Base-by-base conservation (phyloP, 2,888 invertebrate genomes). In the Incurvaria masculella region DNA sequence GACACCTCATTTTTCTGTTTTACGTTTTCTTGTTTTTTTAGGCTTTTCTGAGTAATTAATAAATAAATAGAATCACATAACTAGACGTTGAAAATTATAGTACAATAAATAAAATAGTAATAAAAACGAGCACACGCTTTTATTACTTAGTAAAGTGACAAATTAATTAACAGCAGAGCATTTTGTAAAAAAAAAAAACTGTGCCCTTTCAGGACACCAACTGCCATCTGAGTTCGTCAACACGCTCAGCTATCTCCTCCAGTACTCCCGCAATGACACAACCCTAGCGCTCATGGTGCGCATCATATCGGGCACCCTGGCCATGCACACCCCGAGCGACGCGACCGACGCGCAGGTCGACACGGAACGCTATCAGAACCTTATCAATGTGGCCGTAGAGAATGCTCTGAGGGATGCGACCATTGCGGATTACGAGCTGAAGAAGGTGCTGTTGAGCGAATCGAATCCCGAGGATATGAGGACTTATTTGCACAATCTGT, bases 211-310 rank as follows among this genome's bases (percentile, higher is more conserved):
- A 72, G 86, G 86, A 52, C 81, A 81, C 56, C 80, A 79, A 47
- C 80, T 83, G 54, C 81, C 84, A 1, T 81, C 84, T 1, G 79
- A 84, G 51, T 74, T 87, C 46, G 78, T 87, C 1, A 80, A 79
- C 56, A 82, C 85, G 0, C 76, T 83, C 5, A 81, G 83, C 47
- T 83, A 75, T 57, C 63, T 87, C 11, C 69, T 88, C 2, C 80
- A 83, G 59, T 81, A 84, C 57, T 81, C 84, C 0, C 72, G 80
- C 44, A 78, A 73, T 18, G 76, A 81, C 44, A 75, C 80, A 6
- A 85, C 85, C 6, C 62, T 88, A 23, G 84, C 83, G 0, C 69
- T 86, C 1, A 59, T 87, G 16, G 79, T 87, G 1, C 75, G 83
- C 11, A 80, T 87, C 17, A 72, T 87, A 45, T 79, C 81, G 0